Base-by-base conservation (phyloP, 2,797 vertebrate genomes). In the Amniataba percoides region DNA sequence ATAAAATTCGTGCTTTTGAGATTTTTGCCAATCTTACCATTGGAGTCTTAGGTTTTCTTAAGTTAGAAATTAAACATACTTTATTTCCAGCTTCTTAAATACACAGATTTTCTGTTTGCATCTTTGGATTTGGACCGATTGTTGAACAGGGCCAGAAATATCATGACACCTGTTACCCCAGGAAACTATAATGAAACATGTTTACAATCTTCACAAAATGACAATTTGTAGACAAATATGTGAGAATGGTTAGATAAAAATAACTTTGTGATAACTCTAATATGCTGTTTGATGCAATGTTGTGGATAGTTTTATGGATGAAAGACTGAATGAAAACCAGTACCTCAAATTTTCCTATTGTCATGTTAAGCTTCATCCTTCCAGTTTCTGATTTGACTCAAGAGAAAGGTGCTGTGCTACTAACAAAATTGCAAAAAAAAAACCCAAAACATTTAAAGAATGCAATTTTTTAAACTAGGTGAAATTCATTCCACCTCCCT, bases 401-500 rank as follows among this genome's bases (percentile, higher is more conserved):
- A 2, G 7, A 5, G 0, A 72, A 63, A 59, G 56, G 2, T 71
- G 43, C 69, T 60, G 51, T 46, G 57, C 34, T 68, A 52, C 59
- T 63, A 56, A 78, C 81, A 62, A 59, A 60, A 12, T 58, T 69
- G 16, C 58, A 61, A 64, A 7, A 36, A 61, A 65, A 64, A 7
- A 36, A 61, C 56, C 59, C 74, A 9, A 67, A 82, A 78, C 69
- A 70, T n/a, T n/a, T n/a, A 31, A 31, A 31, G 3, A 83, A 84
- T 67, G 52, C 40, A 60, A 4, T 59, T 79, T 77, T 73, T 69
- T 42, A 43, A 51, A 39, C 5, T 40, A 45, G 53, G 63, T 57
- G 72, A 45, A 77, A 84, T 81, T 61, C 40, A 40, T 66, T 67
- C 73, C 43, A 63, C 27, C 40, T 74, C 56, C 77, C 51, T 60